Percentiles rank a stretch among this genome's conserved stretches.
Conservation (phyloP, 1,140 invertebrate species). For the Lerema accius region DNA sequence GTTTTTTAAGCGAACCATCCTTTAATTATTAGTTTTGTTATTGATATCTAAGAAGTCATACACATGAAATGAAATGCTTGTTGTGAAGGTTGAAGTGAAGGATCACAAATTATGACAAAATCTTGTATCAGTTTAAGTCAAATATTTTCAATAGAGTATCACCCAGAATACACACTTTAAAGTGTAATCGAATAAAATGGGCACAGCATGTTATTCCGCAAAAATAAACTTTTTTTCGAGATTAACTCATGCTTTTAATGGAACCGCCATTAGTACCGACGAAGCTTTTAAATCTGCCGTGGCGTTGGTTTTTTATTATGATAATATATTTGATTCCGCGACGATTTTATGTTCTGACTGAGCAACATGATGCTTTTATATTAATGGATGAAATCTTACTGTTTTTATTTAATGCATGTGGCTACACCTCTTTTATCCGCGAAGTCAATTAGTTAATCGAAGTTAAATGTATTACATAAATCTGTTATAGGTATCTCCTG, state of each 20-base stretch:
- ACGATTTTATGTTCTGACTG: slow-evolving; percentile 35
- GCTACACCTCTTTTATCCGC: neutral
- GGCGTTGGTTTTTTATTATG: slow-evolving; percentile 32
- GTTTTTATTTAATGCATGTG: slow-evolving; percentile 18
- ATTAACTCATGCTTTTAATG: slow-evolving; percentile 35
- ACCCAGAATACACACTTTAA: neutral
- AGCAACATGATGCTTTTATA: slow-evolving; percentile 30
- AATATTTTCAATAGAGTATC: neutral
- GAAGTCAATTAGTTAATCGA: neutral
- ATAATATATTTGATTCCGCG: slow-evolving; percentile 33
- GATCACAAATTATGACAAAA: no score
- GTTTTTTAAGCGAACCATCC: no score
- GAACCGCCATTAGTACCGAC: slow-evolving; percentile 31
- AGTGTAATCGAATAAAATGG: slow-evolving; percentile 7
- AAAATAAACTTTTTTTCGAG: slow-evolving; percentile 34
- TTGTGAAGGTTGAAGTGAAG: no score
- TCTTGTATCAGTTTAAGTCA: no score
- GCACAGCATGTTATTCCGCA: slow-evolving; percentile 8
- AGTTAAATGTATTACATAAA: no score
- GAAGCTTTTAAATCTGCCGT: slow-evolving; percentile 32
- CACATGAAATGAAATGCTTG: no score
- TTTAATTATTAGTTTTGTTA: no score
- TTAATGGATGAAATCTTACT: slow-evolving; percentile 20
- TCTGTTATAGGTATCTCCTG: no score
- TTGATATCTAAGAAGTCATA: no score